Evolutionary conservation across 2,797 vertebrate genomes (phyloP).

Genomic region (Lepidocolaptes lacrymiger): DNA sequence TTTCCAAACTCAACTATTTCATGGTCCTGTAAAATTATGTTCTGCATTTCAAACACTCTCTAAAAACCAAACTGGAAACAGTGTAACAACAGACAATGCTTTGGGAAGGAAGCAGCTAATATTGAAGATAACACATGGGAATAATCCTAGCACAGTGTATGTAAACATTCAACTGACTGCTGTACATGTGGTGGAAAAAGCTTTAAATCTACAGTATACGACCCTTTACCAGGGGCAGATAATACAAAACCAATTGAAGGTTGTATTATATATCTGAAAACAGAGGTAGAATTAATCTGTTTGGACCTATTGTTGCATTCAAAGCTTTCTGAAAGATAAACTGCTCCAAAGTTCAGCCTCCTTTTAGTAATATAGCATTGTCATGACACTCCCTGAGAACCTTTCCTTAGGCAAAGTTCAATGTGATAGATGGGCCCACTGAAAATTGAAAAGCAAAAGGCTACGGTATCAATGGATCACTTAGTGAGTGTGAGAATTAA

Average conservation of each 20-base stretch:
- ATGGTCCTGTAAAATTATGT: background rate
- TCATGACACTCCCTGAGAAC: conserved; percentile 8
- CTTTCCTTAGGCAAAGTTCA: conserved; percentile 41
- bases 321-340: conserved; percentile 63
- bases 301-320: conserved; percentile 18
- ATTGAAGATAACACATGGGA: background rate
- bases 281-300: conserved; percentile 14
- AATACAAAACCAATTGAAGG: conserved; percentile 29
- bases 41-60: background rate
- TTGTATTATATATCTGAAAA: conserved; percentile 12
- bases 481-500: conserved; percentile 36
- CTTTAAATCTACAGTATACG: background rate
- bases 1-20: background rate
- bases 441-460: conserved; percentile 51
- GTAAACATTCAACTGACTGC: background rate
- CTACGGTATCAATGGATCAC: background rate
- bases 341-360: conserved; percentile 30
- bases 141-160: background rate
- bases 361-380: conserved; percentile 56
- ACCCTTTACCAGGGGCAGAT: background rate
- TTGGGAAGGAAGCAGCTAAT: background rate
- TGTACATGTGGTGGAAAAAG: background rate
- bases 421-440: conserved; percentile 44
- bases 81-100: background rate
- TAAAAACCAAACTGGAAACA: background rate